Percentiles rank a stretch among this genome's conserved stretches.
Conservation (phyloP, 2,797 vertebrate genomes). For the Hozukius guyotensis region DNA sequence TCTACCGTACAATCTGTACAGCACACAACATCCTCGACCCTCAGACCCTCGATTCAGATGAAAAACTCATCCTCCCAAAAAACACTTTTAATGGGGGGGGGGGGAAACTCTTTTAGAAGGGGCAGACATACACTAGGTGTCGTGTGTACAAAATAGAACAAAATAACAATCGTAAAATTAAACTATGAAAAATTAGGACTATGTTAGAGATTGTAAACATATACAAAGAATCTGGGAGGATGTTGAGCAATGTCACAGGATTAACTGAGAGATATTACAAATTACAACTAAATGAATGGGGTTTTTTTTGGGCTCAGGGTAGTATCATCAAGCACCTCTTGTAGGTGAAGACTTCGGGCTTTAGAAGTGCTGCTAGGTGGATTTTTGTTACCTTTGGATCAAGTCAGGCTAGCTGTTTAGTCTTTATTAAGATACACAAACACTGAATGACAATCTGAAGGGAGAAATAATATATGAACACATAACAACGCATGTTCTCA, state of each 20-base stretch:
- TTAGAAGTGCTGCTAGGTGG: too few species aligned
- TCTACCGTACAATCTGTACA: too few species aligned
- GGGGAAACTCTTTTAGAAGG: too few species aligned
- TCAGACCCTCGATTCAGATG: not conserved
- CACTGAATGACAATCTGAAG: not conserved
- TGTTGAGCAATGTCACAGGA: not conserved
- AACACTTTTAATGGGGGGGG: not conserved
- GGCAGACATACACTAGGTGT: not conserved
- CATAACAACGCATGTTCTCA: not conserved
- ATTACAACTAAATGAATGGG: not conserved
- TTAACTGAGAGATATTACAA: not conserved
- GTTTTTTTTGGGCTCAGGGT: not conserved
- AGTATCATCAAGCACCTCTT: not conserved
- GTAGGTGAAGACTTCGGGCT: too few species aligned
- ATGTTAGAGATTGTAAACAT: not conserved
- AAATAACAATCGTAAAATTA: not conserved
- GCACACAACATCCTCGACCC: not conserved
- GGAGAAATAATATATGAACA: not conserved
- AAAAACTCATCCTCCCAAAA: not conserved
- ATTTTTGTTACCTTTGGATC: too few species aligned
- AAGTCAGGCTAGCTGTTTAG: too few species aligned
- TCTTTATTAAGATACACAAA: not conserved
- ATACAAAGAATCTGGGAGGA: too few species aligned
- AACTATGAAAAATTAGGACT: not conserved
- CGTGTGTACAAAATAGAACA: not conserved